phyloP scores from a whole-genome alignment of 64 coral and sea anemone species.

The Montipora cactus region DNA sequence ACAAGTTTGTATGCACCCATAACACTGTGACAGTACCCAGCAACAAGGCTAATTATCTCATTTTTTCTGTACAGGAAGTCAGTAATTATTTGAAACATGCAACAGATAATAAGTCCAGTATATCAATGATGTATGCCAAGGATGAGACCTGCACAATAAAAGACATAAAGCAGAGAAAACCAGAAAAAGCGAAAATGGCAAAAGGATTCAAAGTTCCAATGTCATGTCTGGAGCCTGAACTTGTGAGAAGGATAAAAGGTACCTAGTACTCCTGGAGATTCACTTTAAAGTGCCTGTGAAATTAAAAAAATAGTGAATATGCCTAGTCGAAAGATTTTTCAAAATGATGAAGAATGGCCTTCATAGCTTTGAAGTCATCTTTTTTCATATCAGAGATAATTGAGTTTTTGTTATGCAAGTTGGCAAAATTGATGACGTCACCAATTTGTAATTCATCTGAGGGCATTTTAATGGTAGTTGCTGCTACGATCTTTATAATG shows the following conservation, averaged over 20 bases:
- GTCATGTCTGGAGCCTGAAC: not conserved
- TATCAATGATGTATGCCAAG: conserved; percentile 10
- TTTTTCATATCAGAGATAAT: too few relatives aligned
- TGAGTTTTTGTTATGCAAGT: too few relatives aligned
- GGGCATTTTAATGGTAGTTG: too few relatives aligned
- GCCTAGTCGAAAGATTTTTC: too few relatives aligned
- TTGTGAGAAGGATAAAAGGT: not conserved
- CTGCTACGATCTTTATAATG: too few relatives aligned
- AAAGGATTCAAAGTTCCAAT: conserved; percentile 18
- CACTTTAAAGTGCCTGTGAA: not conserved
- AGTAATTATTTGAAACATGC: not conserved
- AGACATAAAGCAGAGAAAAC: conserved; percentile 8
- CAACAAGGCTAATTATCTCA: not conserved
- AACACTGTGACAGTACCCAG: too few relatives aligned
- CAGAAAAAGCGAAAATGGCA: conserved; percentile 1
- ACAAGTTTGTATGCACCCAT: too few relatives aligned
- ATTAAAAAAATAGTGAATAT: not conserved
- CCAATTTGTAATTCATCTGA: too few relatives aligned
- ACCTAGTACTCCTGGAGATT: not conserved
- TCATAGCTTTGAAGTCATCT: too few relatives aligned
- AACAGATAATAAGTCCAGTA: conserved; percentile 7
- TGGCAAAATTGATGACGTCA: too few relatives aligned
- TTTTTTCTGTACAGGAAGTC: not conserved
- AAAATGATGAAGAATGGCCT: too few relatives aligned
- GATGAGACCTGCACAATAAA: not conserved